Conservation (phyloP, 2,797 vertebrate species). For the Tapirus indicus region DNA sequence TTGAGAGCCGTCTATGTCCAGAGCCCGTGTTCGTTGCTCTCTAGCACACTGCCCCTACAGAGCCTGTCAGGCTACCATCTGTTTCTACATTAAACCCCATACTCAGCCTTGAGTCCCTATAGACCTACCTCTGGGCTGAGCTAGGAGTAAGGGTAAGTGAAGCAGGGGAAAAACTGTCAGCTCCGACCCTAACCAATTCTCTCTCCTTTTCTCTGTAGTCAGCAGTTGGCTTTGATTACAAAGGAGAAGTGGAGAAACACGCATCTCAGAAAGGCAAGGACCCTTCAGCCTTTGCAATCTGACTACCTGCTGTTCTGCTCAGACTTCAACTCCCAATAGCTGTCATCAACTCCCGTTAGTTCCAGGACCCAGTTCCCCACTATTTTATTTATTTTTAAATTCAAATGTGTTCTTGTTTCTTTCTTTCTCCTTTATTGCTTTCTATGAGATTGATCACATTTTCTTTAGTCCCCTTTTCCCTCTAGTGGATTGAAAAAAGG, state of each 20-base stretch:
- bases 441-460: not conserved
- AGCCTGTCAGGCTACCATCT: not conserved
- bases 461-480: not conserved
- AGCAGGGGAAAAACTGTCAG: not conserved
- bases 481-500: not conserved
- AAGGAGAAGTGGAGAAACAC: constrained; percentile 94
- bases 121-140: not conserved
- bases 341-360: not conserved
- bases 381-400: not conserved
- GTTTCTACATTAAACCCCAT: not conserved
- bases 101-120: not conserved
- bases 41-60: no score
- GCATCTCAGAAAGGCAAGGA: constrained; percentile 88
- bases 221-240: constrained; percentile 96
- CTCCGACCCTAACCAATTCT: not conserved
- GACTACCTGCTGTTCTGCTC: not conserved
- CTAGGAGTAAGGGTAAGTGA: not conserved
- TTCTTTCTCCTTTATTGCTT: not conserved
- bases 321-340: not conserved
- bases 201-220: constrained; percentile 89
- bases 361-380: not conserved
- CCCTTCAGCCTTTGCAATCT: not conserved
- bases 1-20: not conserved
- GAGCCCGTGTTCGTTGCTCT: not conserved
- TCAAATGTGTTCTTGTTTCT: not conserved